These are phyloP conservation scores for Andrena praecox DNA, from an alignment of 2,888 invertebrate species.

Conservation along the genomic window DNA sequence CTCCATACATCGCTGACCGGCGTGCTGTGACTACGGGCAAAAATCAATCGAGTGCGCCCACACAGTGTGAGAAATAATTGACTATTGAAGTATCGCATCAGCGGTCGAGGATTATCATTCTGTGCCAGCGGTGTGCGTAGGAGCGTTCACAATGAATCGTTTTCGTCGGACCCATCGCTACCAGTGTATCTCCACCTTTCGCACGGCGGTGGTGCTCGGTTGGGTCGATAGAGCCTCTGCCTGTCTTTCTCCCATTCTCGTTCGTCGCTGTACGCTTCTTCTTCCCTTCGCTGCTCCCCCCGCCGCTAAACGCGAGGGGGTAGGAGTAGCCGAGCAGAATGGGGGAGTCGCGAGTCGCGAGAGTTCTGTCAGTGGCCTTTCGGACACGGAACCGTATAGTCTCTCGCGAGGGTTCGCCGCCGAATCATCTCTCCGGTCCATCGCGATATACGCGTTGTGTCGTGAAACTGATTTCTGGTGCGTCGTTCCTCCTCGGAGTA, in stretches of 20 bases:
- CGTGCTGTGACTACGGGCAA: no score
- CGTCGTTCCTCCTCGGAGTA: not conserved
- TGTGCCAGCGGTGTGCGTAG: not conserved
- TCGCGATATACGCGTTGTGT: conserved; percentile 36
- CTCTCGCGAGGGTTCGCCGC: conserved; percentile 19
- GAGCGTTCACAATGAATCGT: not conserved
- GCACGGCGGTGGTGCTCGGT: conserved; percentile 55
- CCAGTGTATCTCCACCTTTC: conserved; percentile 50
- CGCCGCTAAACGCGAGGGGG: conserved; percentile 12
- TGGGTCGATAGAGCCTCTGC: conserved; percentile 77
- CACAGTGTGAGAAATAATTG: not conserved
- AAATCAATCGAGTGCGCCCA: no score
- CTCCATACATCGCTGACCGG: no score
- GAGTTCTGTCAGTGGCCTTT: conserved; percentile 81
- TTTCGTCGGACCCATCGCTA: conserved; percentile 52
- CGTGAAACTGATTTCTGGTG: not conserved
- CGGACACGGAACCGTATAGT: conserved; percentile 74
- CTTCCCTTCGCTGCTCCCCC: conserved; percentile 21
- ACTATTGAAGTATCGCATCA: not conserved
- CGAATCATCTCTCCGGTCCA: not conserved
- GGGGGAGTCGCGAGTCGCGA: conserved; percentile 62
- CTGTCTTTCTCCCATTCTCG: conserved; percentile 53
- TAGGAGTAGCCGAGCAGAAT: conserved; percentile 61
- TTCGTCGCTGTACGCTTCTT: conserved; percentile 52
- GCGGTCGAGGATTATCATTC: not conserved